A percentile compares a stretch with the other conserved stretches of the same genome.
phyloP scores from a whole-genome alignment of 2,113 vertebrate species.

The Psettodes erumei region DNA sequence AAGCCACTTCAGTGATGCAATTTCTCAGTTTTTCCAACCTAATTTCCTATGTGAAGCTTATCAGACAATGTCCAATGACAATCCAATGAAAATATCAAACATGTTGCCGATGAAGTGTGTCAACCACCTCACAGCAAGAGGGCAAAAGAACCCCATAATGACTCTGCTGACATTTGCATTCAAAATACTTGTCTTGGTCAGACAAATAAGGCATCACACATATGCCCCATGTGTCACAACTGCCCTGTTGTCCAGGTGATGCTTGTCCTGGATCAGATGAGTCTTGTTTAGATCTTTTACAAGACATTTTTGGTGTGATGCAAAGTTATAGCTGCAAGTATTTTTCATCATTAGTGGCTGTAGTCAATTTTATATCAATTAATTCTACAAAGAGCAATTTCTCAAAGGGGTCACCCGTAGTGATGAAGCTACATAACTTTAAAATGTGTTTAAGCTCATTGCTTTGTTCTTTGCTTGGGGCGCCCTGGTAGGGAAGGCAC shows the following conservation, averaged over 20 bases:
- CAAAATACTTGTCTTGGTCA: conserved; percentile 10
- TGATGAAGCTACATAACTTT: not conserved
- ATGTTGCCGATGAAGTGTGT: too few relatives aligned
- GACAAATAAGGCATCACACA: conserved; percentile 11
- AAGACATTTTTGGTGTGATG: not conserved
- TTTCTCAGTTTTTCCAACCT: conserved; percentile 2
- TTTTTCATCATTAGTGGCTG: not conserved
- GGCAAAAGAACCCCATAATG: conserved; percentile 18
- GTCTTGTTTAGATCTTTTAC: not conserved
- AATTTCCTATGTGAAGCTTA: conserved; percentile 10
- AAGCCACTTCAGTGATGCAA: not conserved
- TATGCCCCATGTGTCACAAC: not conserved
- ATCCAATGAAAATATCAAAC: conserved; percentile 46
- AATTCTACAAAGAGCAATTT: too few relatives aligned
- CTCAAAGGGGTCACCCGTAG: not conserved
- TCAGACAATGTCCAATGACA: conserved; percentile 29
- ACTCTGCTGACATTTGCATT: conserved; percentile 46
- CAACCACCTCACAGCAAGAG: conserved; percentile 16
- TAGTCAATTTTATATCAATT: not conserved
- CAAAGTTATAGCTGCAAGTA: not conserved
- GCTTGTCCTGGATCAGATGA: conserved; percentile 15
- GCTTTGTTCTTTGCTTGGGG: not conserved
- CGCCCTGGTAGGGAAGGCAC: not conserved
- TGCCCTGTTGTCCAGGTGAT: not conserved
- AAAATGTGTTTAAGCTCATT: too few relatives aligned